Conservation (phyloP, 2,113 vertebrate genomes). For the Leptosomus discolor region DNA sequence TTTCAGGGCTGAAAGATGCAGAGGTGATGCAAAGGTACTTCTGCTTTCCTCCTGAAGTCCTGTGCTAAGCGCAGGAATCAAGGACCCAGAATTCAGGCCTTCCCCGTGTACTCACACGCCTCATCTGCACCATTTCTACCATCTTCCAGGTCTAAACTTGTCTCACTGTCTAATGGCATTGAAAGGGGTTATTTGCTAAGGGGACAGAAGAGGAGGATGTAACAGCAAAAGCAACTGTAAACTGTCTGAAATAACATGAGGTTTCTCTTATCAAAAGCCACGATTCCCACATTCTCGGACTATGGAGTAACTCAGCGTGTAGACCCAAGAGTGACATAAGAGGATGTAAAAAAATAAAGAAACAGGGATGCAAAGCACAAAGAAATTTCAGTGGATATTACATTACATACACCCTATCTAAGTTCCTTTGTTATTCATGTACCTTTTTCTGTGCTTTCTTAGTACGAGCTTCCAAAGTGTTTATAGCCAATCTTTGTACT, state of each 20-base stretch:
- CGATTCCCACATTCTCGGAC: neutral
- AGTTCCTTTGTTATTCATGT: neutral
- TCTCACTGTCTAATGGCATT: accelerated
- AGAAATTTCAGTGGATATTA: neutral
- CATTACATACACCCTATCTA: neutral
- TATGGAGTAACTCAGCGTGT: neutral
- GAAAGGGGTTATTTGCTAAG: neutral
- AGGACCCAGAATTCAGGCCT: neutral
- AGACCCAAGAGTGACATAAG: neutral
- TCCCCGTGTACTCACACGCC: neutral
- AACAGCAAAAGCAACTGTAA: neutral
- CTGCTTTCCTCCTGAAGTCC: neutral
- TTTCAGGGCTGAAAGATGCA: neutral
- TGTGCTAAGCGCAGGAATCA: neutral
- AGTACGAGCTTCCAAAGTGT: neutral
- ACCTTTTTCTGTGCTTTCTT: neutral
- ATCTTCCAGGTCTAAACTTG: neutral
- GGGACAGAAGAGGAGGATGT: neutral
- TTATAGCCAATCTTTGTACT: neutral
- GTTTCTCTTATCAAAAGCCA: neutral
- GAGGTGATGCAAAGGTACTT: neutral
- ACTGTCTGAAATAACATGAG: neutral
- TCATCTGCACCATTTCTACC: neutral
- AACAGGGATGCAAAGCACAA: neutral
- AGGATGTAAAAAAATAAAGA: neutral